phyloP scores from a whole-genome alignment of 2,888 invertebrate species.

The Scrobipalpa atriplicella region DNA sequence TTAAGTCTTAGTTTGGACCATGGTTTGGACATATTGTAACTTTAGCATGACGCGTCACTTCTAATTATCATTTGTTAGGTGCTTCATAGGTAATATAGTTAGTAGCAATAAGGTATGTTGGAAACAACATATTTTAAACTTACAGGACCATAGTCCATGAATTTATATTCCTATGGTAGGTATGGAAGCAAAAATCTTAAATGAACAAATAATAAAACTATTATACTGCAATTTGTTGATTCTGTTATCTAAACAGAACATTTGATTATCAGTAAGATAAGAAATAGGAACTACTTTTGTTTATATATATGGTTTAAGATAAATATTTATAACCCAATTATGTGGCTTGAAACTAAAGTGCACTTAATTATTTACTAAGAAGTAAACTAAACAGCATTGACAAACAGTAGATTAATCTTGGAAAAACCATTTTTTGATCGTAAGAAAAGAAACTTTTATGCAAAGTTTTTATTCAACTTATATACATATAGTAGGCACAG shows the following conservation, averaged over 20 bases:
- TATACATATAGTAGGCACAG: neutral
- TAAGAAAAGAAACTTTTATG: neutral
- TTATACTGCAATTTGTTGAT: neutral
- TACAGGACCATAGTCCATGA: too few relatives aligned
- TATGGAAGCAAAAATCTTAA: neutral
- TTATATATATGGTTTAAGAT: neutral
- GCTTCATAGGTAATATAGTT: too few relatives aligned
- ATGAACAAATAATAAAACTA: slow-evolving; percentile 3
- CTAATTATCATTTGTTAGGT: too few relatives aligned
- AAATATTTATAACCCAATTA: neutral
- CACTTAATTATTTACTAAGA: neutral
- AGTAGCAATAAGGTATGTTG: too few relatives aligned
- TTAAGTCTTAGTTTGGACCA: too few relatives aligned
- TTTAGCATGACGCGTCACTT: too few relatives aligned
- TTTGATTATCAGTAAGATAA: slow-evolving; percentile 18
- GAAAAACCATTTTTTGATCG: neutral
- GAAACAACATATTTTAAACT: too few relatives aligned
- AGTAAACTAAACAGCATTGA: slow-evolving; percentile 1
- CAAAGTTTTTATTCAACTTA: neutral
- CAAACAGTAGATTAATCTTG: neutral
- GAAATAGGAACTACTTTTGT: slow-evolving; percentile 7
- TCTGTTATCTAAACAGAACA: neutral
- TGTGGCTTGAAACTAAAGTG: neutral
- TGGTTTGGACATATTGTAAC: too few relatives aligned
- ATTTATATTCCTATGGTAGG: too few relatives aligned